Evolutionary conservation across 2,113 vertebrate species (phyloP).

Genomic region (Turdus rufiventris): DNA sequence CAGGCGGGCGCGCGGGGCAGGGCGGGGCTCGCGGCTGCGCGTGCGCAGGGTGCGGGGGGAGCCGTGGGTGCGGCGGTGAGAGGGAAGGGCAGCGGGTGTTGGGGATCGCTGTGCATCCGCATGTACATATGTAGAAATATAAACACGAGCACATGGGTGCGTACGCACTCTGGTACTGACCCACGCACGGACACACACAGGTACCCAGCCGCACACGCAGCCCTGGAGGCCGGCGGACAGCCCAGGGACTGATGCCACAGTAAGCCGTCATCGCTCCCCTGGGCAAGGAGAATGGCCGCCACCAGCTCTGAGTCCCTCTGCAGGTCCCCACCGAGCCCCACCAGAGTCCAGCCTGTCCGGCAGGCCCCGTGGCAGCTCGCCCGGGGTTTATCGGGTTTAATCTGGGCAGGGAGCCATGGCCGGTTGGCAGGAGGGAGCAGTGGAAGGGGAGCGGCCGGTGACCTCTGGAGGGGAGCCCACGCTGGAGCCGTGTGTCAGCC

Average conservation of each 20-base stretch:
- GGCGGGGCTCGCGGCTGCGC: background rate
- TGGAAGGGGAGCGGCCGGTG: background rate
- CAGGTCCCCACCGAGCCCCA: background rate
- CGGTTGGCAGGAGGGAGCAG: background rate
- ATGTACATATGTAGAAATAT: no score
- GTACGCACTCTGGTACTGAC: no score
- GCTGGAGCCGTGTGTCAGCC: background rate
- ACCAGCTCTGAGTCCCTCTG: rapidly evolving
- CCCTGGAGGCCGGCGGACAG: background rate
- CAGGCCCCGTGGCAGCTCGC: background rate
- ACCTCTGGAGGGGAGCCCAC: background rate
- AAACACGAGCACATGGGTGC: no score
- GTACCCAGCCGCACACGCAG: rapidly evolving
- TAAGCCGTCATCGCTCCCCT: rapidly evolving
- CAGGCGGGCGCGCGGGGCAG: no score
- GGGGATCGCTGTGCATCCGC: rapidly evolving
- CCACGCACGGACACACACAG: rapidly evolving
- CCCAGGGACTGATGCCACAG: no score
- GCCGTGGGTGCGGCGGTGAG: rapidly evolving
- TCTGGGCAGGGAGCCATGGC: background rate
- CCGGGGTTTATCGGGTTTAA: background rate
- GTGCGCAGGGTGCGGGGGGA: rapidly evolving
- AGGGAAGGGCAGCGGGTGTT: rapidly evolving
- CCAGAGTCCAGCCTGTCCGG: background rate
- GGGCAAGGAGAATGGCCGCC: background rate